Evolutionary conservation across 2,113 vertebrate species (phyloP), one percentile per base, ranked within the genome.

Genomic region (Sapajus apella): DNA sequence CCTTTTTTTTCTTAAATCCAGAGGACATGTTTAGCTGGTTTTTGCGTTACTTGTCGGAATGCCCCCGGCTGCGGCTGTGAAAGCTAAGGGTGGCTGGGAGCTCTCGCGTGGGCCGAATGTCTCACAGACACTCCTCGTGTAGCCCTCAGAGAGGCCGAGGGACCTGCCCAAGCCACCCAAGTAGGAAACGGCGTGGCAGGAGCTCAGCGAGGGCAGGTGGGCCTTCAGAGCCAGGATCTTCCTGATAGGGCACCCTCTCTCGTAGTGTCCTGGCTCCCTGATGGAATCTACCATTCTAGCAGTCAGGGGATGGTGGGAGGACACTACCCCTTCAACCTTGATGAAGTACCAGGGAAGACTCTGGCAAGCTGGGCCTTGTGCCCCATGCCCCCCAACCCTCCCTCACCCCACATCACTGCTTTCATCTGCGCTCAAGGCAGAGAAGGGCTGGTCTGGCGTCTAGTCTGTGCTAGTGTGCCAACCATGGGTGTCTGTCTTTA

Each of bases 51-150:
- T 40, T 1, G 2, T n/a, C 12, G 0, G 13, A 55, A 32, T 2
- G 35, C 7, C 8, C 14, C 87, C 2, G 8, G 2, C n/a, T 2
- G 20, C 8, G 7, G 35, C 61, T 25, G 25, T 27, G 1, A 35
- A 47, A 45, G 14, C 47, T 75, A 2, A 30, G 1, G 0, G 16
- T 55, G 37, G 6, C 50, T 7, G 9, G 61, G 61, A 23, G 27
- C 47, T 55, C 47, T 55, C 2, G 56, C 66, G 0, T 37, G 9
- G 56, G n/a, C 35, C 8, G 12, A 6, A 4, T 8, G 16, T 27
- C 43, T 21, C 37, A 3, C 0, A 1, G 2, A 6, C 56, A 20
- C n/a, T 8, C 16, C 18, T 20, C 11, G 45, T 43, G 12, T 66
- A 30, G 37, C 55, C 79, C 70, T 43, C 35, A 13, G 84, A 70